Evolutionary conservation across 2,797 vertebrate species (phyloP).

Genomic region (Balearica regulorum): DNA sequence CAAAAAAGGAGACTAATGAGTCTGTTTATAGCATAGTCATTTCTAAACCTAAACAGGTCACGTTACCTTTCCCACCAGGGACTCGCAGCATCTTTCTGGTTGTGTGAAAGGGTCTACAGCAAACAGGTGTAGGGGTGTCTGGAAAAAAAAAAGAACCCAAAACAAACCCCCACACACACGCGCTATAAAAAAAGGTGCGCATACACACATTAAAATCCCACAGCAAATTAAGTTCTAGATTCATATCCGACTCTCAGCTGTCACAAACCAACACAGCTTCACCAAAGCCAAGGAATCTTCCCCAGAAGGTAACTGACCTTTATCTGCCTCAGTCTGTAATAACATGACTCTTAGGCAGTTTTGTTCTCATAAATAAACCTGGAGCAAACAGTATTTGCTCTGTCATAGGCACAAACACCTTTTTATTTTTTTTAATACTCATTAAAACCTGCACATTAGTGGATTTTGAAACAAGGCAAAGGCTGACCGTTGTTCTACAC

Average conservation of each 20-base stretch:
- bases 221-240: not conserved
- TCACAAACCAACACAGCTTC: not conserved
- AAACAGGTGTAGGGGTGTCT: not conserved
- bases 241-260: not conserved
- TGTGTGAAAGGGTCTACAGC: not conserved
- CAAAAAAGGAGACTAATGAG: not conserved
- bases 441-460: not conserved
- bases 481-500: not conserved
- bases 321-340: not conserved
- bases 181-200: too few relatives aligned
- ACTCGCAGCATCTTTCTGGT: not conserved
- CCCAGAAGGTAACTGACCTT: not conserved
- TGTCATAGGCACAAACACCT: not conserved
- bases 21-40: not conserved
- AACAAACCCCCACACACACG: too few relatives aligned
- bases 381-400: not conserved
- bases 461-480: not conserved
- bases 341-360: not conserved
- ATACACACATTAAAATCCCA: not conserved
- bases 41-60: not conserved
- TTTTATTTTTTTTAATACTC: not conserved
- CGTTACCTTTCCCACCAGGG: not conserved
- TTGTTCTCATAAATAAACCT: not conserved
- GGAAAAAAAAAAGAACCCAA: not conserved
- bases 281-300: not conserved